Conservation (phyloP, 2,113 vertebrate species). For the Anolis sagrei region DNA sequence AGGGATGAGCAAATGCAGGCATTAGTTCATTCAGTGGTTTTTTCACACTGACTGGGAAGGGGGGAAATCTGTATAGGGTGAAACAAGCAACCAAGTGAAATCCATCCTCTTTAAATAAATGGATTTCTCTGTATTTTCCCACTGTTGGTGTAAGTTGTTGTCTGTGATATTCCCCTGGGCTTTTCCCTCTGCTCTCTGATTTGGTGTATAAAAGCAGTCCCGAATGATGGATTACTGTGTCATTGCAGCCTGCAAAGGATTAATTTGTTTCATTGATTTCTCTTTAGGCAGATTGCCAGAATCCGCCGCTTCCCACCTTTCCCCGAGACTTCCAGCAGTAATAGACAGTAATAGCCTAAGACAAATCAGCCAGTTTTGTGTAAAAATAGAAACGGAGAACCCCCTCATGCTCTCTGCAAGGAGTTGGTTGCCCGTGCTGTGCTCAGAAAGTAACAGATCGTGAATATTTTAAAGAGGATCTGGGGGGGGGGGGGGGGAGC, state of each 20-base stretch:
- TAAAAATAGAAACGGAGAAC: conserved; percentile 92
- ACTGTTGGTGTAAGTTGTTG: conserved; percentile 88
- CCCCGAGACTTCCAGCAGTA: conserved; percentile 92
- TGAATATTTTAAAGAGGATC: conserved; percentile 45
- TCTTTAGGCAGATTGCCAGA: conserved; percentile 99
- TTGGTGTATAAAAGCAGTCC: conserved; percentile 97
- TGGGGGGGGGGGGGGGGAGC: neutral
- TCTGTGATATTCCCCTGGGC: conserved; percentile 87
- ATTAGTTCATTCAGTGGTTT: conserved; percentile 43
- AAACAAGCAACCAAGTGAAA: conserved; percentile 84
- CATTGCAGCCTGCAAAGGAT: conserved; percentile 98
- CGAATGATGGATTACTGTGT: conserved; percentile 99
- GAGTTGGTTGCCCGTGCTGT: neutral
- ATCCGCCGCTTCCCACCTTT: conserved; percentile 98
- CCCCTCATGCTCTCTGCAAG: conserved; percentile 68
- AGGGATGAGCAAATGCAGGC: conserved; percentile 59
- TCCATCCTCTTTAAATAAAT: conserved; percentile 87
- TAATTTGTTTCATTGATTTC: conserved; percentile 99
- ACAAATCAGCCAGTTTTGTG: conserved; percentile 95
- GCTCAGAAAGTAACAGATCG: conserved; percentile 38
- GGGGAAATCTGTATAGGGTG: conserved; percentile 74
- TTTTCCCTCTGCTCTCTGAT: conserved; percentile 89
- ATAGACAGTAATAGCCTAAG: conserved; percentile 99
- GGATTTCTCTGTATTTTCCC: conserved; percentile 85
- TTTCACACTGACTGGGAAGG: conserved; percentile 15